Conservation (phyloP, 2,888 invertebrate species). For the Cinara cedri region DNA sequence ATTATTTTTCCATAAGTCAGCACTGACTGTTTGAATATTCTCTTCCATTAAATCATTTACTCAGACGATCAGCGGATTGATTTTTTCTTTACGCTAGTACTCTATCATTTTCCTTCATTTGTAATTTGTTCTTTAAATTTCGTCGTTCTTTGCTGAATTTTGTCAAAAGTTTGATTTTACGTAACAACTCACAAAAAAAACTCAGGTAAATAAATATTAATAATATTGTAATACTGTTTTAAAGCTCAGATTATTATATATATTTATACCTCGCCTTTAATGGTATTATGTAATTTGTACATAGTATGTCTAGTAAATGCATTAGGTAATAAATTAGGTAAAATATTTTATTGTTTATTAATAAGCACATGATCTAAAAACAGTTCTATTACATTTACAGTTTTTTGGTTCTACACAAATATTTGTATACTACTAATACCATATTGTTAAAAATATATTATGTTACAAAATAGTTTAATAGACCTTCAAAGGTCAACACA, state of each 20-base stretch:
- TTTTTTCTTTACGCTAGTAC: constrained; percentile 36
- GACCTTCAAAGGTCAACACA: constrained; percentile 49
- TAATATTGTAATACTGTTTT: neutral
- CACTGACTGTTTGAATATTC: too few relatives aligned
- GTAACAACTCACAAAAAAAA: too few relatives aligned
- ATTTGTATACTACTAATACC: neutral
- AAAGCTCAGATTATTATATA: neutral
- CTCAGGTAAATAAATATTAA: constrained; percentile 25
- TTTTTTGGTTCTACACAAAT: neutral
- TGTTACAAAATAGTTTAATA: constrained; percentile 3
- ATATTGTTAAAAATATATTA: neutral
- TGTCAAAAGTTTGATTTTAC: too few relatives aligned
- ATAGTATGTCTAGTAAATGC: neutral
- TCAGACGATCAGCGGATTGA: constrained; percentile 32
- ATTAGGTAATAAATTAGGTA: neutral
- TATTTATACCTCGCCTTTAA: neutral
- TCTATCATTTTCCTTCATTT: neutral
- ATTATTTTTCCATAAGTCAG: too few relatives aligned
- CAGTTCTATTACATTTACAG: neutral
- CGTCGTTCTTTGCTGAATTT: neutral
- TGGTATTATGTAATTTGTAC: neutral
- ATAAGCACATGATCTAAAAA: neutral
- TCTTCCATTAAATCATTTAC: too few relatives aligned
- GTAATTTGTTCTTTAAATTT: constrained; percentile 1
- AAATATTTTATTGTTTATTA: neutral